phyloP scores from a whole-genome alignment of 2,113 vertebrate species.

The Ovis aries region DNA sequence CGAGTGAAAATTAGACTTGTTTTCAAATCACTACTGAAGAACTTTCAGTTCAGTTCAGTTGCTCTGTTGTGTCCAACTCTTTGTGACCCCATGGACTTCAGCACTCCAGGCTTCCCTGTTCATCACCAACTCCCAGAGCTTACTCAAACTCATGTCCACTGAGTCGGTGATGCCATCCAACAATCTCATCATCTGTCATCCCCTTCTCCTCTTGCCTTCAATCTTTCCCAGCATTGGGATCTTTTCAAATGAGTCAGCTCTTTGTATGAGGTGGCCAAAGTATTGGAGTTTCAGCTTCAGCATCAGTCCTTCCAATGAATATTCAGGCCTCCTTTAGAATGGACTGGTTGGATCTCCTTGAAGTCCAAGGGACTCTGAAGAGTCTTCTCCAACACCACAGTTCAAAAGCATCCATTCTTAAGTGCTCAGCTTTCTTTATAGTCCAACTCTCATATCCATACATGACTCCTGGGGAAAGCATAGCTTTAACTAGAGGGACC shows the following conservation, averaged over 20 bases:
- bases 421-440: not conserved
- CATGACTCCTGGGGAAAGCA: not conserved
- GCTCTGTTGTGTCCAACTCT: not conserved
- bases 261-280: rapidly evolving
- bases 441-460: not conserved
- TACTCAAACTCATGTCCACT: not conserved
- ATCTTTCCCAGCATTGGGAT: not conserved
- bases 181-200: not conserved
- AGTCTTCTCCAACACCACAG: not conserved
- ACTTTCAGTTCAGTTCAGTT: not conserved
- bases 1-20: not conserved
- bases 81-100: not conserved
- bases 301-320: not conserved
- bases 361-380: not conserved
- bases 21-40: not conserved
- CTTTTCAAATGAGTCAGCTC: not conserved
- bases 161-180: not conserved
- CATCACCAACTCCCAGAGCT: not conserved
- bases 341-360: not conserved
- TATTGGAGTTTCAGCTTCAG: not conserved
- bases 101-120: not conserved
- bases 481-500: not conserved
- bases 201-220: not conserved
- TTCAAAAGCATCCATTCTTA: not conserved
- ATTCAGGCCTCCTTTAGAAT: not conserved